phyloP scores from a whole-genome alignment of 2,797 vertebrate genomes.

The Sylvia borin region DNA sequence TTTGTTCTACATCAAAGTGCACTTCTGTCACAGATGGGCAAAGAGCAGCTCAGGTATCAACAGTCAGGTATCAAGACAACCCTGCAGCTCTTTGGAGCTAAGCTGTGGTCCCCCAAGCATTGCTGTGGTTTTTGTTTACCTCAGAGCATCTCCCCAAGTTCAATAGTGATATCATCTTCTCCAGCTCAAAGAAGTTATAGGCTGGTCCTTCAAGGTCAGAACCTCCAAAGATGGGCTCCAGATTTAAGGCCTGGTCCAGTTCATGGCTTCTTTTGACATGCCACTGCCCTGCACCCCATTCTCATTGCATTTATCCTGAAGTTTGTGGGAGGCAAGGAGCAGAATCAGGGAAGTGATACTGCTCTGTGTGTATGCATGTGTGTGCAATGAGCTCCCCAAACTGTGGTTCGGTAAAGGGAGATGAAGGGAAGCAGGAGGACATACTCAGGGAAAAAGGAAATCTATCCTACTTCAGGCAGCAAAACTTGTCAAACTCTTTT shows the following conservation, averaged over 20 bases:
- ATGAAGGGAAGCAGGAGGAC: neutral
- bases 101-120: neutral
- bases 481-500: neutral
- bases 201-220: neutral
- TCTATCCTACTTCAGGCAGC: neutral
- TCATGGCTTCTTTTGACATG: neutral
- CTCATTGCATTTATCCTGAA: neutral
- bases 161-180: neutral
- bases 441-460: neutral
- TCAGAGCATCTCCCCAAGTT: neutral
- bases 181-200: neutral
- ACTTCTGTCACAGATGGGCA: neutral
- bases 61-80: neutral
- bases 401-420: neutral
- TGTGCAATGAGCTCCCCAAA: neutral
- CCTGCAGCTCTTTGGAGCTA: neutral
- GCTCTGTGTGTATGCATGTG: neutral
- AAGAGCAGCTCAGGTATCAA: neutral
- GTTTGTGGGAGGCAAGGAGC: neutral
- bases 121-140: neutral
- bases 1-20: neutral
- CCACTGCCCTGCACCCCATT: neutral
- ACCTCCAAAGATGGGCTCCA: neutral
- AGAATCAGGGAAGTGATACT: neutral
- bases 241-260: neutral